Conservation (phyloP, 2,113 vertebrate species). For the Syngnathus typhle region DNA sequence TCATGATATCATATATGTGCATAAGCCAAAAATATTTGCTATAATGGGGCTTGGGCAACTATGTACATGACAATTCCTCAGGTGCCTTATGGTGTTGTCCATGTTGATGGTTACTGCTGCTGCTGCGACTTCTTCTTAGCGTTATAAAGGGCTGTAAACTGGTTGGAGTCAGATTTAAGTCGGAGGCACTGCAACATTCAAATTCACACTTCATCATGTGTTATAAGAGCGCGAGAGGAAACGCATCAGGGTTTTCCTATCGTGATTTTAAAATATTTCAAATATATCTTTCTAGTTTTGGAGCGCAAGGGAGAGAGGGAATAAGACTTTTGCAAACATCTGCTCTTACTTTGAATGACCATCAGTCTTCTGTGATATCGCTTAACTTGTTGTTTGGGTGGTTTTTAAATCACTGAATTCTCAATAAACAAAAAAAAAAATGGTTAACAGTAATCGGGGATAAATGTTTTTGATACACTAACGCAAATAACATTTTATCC, state of each 20-base stretch:
- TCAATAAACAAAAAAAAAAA: too few species aligned
- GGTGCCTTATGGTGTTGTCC: constrained; percentile 71
- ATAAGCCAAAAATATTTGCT: constrained; percentile 11
- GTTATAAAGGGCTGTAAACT: constrained; percentile 57
- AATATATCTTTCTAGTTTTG: not conserved
- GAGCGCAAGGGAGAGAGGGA: not conserved
- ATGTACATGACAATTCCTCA: constrained; percentile 69
- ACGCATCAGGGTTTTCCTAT: not conserved
- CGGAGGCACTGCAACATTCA: not conserved
- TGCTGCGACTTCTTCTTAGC: not conserved
- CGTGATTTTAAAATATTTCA: not conserved
- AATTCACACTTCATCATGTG: not conserved
- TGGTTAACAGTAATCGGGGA: too few species aligned
- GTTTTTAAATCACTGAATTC: too few species aligned
- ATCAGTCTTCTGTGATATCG: too few species aligned
- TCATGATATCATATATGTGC: constrained; percentile 22
- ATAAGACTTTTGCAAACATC: too few species aligned
- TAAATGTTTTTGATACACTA: too few species aligned
- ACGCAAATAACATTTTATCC: too few species aligned
- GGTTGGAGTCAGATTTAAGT: constrained; percentile 22
- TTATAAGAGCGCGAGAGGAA: not conserved
- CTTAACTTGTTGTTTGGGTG: too few species aligned
- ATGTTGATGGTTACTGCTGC: constrained; percentile 37
- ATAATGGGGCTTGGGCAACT: constrained; percentile 58
- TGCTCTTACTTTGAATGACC: too few species aligned